Evolutionary conservation across 1,140 invertebrate genomes (phyloP), one percentile per base, ranked within the genome.

Genomic region (Stegodyphus mimosarum): DNA sequence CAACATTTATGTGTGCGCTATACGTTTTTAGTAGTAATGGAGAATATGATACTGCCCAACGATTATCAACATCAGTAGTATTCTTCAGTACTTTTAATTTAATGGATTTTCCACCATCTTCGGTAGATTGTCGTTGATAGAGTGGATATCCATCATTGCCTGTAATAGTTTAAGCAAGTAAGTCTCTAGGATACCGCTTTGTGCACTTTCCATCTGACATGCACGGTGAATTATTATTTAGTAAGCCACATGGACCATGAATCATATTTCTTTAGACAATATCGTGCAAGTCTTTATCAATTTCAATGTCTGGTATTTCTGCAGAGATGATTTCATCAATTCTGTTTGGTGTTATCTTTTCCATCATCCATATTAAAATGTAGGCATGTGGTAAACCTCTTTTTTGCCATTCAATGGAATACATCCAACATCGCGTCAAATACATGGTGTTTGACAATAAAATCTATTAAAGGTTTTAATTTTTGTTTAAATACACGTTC

Each of bases 21-120:
- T 90, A 93, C 73, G 88, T 72, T 91, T 91, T 90, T 6, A 87
- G 90, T 10, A 93, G 88, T 6, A 92, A 80, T 13, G 91, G 90
- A 86, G 90, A 92, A 90, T 93, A 93, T 77, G 92, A 92, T 53
- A 92, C 92, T 77, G 93, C 88, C 90, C 91, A 92, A 52, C 89
- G 73, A 87, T 92, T 92, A 88, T 92, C 91, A 50, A 92, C 88
- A 50, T 88, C 78, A 70, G 88, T 63, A 17, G 63, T n/a, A 66
- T 66, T 69, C 11, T 33, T 60, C 11, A 18, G 17, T 66, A 17
- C 64, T n/a, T 66, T 66, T 17, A 66, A 17, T 66, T 11, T 66
- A 18, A 51, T 6, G 15, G 69, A 13, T 6, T 13, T 18, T 15
- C 64, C 64, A n/a, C 86, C 86, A 81, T 88, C 80, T 50, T 83